A percentile compares a stretch with the other conserved stretches of the same genome.
Evolutionary conservation across 2,113 vertebrate genomes (phyloP).

Genomic region (Oenanthe melanoleuca): DNA sequence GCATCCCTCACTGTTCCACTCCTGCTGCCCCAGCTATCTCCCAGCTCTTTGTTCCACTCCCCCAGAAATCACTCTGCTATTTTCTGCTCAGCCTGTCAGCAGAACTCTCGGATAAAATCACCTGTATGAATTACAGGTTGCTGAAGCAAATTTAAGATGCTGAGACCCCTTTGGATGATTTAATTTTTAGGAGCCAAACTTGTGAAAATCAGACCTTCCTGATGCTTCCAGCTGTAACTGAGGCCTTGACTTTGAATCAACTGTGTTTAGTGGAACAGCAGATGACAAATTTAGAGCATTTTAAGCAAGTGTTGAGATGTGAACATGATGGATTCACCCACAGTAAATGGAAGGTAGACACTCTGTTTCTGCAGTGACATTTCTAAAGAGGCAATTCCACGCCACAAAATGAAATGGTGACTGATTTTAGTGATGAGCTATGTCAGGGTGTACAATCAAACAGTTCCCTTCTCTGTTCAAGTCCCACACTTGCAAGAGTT

Average conservation of each 20-base stretch:
- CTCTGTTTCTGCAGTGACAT: background rate
- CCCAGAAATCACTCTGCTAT: background rate
- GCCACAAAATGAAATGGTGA: background rate
- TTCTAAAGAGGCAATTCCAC: background rate
- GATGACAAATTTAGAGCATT: background rate
- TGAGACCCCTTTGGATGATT: background rate
- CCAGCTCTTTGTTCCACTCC: background rate
- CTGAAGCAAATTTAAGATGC: background rate
- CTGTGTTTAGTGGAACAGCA: background rate
- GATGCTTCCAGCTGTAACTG: background rate
- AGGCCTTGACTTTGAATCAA: background rate
- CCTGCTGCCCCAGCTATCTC: background rate
- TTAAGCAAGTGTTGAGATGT: background rate
- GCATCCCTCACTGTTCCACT: background rate
- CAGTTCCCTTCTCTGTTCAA: background rate
- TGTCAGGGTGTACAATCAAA: background rate
- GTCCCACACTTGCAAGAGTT: background rate
- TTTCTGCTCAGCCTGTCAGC: background rate
- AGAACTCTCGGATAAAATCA: background rate
- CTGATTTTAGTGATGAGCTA: background rate
- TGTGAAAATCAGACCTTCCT: background rate
- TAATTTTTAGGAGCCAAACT: background rate
- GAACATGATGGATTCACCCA: background rate
- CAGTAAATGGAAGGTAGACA: background rate
- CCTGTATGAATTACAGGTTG: background rate